Conservation (phyloP, 2,113 vertebrate genomes). For the Platanista minor region DNA sequence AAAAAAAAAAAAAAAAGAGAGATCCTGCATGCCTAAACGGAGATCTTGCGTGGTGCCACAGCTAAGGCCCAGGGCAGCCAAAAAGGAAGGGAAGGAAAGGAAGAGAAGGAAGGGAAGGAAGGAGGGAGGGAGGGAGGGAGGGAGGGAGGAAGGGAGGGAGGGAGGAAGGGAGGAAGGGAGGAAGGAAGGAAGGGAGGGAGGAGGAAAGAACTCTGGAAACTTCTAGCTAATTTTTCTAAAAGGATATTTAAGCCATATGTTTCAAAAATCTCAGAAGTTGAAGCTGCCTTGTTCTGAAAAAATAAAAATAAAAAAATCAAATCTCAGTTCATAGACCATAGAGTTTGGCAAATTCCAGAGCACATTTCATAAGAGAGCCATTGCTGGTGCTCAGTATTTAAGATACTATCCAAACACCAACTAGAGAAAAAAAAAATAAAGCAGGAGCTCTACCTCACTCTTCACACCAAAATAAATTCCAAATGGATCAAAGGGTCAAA, state of each 20-base stretch:
- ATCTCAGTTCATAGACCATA: background rate
- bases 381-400: background rate
- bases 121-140: no score
- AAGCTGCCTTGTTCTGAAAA: background rate
- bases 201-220: background rate
- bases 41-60: no score
- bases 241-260: background rate
- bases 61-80: no score
- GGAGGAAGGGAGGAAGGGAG: fast-evolving
- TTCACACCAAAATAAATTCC: background rate
- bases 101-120: fast-evolving
- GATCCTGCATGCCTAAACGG: no score
- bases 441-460: background rate
- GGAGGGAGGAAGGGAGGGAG: no score
- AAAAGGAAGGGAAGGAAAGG: no score
- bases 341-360: background rate
- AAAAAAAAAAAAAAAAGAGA: no score
- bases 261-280: background rate
- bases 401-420: background rate
- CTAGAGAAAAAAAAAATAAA: background rate
- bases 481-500: constrained; percentile 13
- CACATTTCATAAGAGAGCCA: background rate
- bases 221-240: constrained; percentile 5
- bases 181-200: no score
- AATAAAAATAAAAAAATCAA: background rate